Evolutionary conservation across 2,113 vertebrate genomes (phyloP).

Genomic region (Acrocephalus kingi): DNA sequence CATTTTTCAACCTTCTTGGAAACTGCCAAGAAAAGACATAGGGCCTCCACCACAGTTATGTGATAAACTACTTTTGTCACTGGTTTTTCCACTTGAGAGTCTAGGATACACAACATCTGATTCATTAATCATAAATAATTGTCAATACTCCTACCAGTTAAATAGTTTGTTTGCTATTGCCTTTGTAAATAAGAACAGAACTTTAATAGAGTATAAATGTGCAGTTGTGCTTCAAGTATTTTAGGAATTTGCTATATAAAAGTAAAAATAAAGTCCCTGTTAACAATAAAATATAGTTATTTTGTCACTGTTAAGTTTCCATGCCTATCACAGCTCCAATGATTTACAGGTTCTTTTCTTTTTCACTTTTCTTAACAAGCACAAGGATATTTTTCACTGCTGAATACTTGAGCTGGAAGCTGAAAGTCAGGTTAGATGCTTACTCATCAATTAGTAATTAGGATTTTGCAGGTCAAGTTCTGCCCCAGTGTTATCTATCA

Average conservation of each 20-base stretch:
- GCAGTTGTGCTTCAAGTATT: not conserved
- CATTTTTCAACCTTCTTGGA: not conserved
- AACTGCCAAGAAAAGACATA: not conserved
- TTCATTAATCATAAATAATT: not conserved
- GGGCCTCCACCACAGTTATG: not conserved
- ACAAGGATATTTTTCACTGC: not conserved
- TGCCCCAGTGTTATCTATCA: not conserved
- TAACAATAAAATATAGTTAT: not conserved
- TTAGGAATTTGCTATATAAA: not conserved
- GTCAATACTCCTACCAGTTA: not conserved
- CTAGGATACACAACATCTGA: not conserved
- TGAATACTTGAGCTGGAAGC: constrained; percentile 16
- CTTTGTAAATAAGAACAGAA: not conserved
- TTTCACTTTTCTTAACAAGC: not conserved
- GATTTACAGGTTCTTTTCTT: not conserved
- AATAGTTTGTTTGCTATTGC: not conserved
- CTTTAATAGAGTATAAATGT: not conserved
- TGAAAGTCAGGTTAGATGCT: constrained; percentile 1
- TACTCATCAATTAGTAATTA: constrained; percentile 41
- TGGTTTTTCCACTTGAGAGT: not conserved
- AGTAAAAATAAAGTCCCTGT: not conserved
- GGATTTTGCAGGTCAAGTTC: constrained; percentile 27
- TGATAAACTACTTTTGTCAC: not conserved
- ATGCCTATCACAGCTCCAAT: not conserved
- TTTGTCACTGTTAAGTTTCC: not conserved